Conservation (phyloP, 2,797 vertebrate genomes). For the Onychomys arenicola region DNA sequence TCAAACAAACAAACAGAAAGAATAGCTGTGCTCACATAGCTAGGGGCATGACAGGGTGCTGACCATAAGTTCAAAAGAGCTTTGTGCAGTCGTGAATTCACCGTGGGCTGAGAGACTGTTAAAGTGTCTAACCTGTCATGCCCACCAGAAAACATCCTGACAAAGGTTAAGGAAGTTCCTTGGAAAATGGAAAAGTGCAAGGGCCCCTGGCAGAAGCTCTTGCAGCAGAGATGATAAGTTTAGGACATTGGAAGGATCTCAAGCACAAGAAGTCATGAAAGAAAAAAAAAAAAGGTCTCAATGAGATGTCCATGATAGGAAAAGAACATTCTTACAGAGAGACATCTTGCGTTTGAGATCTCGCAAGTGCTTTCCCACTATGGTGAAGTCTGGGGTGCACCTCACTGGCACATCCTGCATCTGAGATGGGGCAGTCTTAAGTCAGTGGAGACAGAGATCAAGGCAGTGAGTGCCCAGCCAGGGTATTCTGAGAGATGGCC, state of each 20-base stretch:
- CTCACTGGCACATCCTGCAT: neutral
- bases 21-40: neutral
- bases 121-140: neutral
- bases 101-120: neutral
- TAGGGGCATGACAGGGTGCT: neutral
- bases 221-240: neutral
- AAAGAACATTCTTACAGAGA: conserved; percentile 13
- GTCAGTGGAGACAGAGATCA: neutral
- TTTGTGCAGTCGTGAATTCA: neutral
- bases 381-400: neutral
- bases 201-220: neutral
- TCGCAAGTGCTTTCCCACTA: neutral
- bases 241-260: neutral
- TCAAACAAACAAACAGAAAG: neutral
- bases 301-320: neutral
- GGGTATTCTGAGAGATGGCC: neutral
- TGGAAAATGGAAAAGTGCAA: neutral
- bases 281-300: neutral
- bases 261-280: neutral
- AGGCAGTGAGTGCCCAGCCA: neutral
- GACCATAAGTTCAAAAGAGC: neutral
- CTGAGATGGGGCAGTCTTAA: neutral
- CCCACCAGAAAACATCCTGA: neutral
- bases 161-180: neutral
- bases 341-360: conserved; percentile 23